Conservation (phyloP, 92 coral and sea anemone species). For the Micromussa lordhowensis region DNA sequence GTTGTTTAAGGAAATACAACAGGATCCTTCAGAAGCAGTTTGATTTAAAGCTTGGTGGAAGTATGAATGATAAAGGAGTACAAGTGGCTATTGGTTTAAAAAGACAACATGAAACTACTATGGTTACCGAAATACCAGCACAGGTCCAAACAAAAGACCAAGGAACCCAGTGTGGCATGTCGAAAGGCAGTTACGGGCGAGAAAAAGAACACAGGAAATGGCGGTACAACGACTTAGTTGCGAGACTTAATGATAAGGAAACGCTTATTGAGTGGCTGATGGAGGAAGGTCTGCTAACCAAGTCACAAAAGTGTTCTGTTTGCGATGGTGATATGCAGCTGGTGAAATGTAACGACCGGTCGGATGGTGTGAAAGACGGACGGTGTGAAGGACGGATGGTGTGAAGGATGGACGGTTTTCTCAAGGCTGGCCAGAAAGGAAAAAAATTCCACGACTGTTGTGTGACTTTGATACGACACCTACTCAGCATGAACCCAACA, state of each 20-base stretch:
- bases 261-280: conserved; percentile 32
- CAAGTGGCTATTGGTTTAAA: conserved; percentile 8
- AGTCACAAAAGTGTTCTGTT: conserved; percentile 2
- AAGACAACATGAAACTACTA: neutral
- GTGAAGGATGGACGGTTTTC: too few relatives aligned
- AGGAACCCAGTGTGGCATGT: conserved; percentile 33
- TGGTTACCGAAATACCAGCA: conserved; percentile 6
- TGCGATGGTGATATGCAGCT: neutral
- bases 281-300: conserved; percentile 33
- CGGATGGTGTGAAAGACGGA: too few relatives aligned
- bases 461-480: too few relatives aligned
- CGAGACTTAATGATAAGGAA: conserved; percentile 13
- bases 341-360: too few relatives aligned
- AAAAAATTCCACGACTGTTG: too few relatives aligned
- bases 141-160: conserved; percentile 2
- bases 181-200: conserved; percentile 33
- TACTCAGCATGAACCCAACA: too few relatives aligned
- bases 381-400: too few relatives aligned
- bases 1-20: too few relatives aligned
- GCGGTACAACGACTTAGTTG: conserved; percentile 30
- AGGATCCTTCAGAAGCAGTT: too few relatives aligned
- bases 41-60: too few relatives aligned
- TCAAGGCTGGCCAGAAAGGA: too few relatives aligned
- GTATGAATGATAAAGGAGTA: too few relatives aligned
- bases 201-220: conserved; percentile 16